Evolutionary conservation across 2,113 vertebrate genomes (phyloP), one percentile per base, ranked within the genome.

Genomic region (Notothenia rossii): DNA sequence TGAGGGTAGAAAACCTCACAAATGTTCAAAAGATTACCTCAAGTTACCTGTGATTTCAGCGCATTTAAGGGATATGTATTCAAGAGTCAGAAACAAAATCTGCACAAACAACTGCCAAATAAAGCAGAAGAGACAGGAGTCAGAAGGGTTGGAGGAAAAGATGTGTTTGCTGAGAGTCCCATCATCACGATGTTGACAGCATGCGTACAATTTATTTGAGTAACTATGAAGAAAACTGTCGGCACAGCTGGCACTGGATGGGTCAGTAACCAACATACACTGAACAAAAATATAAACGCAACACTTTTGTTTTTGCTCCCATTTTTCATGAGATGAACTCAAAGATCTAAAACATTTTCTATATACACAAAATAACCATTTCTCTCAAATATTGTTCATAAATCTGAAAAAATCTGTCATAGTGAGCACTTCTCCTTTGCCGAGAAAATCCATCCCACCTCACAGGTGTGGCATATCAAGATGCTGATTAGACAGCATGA

Each of bases 151-250:
- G 36, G 36, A 40, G 67, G n/a, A 53, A 48, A 45, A 73, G 55
- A 7, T 17, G n/a, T 51, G 18, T 51, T 36, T 46, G 36, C 46
- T 7, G 43, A 76, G 61, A 68, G 46, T 83, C 51, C 25, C 68
- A 51, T 87, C 67, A 55, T 87, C 67, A 55, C 9, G 13, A 70
- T 1, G 18, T 54, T 77, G 62, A 84, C 65, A 81, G 43, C 68
- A 77, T 83, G 14, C 53, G 20, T 50, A 20, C 13, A n/a, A 73
- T 15, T 46, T 69, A 67, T 68, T 77, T 6, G 8, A 59, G 17
- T n/a, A 43, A 61, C 70, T 49, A 77, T 36, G 51, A 69, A 53
- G 72, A 65, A 76, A 71, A 20, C 65, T 78, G 75, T 79, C 68
- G 56, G 46, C 49, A 20, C 79, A 36, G 55, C 75, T 75, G 65